A percentile compares a stretch with the other conserved stretches of the same genome.
Evolutionary conservation across 2,797 vertebrate genomes (phyloP).

Genomic region (Nasua narica): DNA sequence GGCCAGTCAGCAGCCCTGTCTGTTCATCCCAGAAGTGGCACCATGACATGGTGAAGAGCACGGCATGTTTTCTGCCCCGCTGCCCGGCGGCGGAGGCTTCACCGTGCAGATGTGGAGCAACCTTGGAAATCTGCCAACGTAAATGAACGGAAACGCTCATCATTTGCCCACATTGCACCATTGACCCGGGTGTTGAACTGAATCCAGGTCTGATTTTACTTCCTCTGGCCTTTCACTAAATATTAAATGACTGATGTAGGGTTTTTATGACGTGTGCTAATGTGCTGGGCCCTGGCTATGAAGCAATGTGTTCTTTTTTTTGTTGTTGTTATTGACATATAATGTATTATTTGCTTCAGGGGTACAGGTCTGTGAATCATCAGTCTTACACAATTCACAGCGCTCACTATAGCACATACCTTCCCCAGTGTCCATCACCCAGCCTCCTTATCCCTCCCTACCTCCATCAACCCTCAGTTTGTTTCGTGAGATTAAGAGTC

Average conservation of each 20-base stretch:
- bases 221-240: conserved; percentile 77
- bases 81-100: neutral
- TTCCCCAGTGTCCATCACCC: too few species aligned
- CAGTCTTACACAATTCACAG: too few species aligned
- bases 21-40: neutral
- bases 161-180: conserved; percentile 74
- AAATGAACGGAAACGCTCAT: conserved; percentile 79
- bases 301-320: conserved; percentile 59
- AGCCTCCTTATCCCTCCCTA: too few species aligned
- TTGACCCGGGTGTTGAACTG: conserved; percentile 77
- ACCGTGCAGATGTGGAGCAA: neutral
- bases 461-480: too few species aligned
- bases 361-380: too few species aligned
- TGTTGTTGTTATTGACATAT: too few species aligned
- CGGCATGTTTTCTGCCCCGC: neutral
- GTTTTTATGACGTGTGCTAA: conserved; percentile 74
- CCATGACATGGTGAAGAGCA: neutral
- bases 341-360: too few species aligned
- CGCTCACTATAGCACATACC: too few species aligned
- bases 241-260: conserved; percentile 76
- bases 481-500: too few species aligned
- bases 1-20: neutral
- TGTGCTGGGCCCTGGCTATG: conserved; percentile 48
- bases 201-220: conserved; percentile 79
- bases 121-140: conserved; percentile 79